phyloP scores from a whole-genome alignment of 2,797 vertebrate species.

The Pangasius larnaudii region DNA sequence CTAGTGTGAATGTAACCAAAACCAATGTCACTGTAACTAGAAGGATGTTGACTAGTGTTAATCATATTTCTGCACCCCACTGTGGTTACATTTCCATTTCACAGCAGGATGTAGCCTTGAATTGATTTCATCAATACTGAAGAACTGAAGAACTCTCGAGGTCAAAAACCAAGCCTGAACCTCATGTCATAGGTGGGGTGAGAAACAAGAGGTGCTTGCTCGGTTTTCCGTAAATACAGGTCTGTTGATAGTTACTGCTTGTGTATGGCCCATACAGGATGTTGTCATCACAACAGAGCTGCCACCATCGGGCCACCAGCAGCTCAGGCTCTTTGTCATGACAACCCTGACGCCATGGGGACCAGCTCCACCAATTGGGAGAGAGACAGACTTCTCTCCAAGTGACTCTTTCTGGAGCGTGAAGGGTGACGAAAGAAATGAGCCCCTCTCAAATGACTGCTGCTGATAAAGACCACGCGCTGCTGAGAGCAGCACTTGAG shows the following conservation, averaged over 20 bases:
- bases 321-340: slow-evolving; percentile 65
- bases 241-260: slow-evolving; percentile 60
- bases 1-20: not conserved
- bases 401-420: slow-evolving; percentile 59
- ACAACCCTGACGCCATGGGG: slow-evolving; percentile 63
- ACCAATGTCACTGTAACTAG: not conserved
- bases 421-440: slow-evolving; percentile 24
- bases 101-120: not conserved
- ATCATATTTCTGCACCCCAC: not conserved
- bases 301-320: slow-evolving; percentile 55
- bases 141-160: slow-evolving; percentile 10
- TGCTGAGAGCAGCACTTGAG: not conserved
- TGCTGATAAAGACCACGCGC: not conserved
- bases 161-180: slow-evolving; percentile 20
- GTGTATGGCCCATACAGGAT: slow-evolving; percentile 61
- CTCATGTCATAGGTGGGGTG: slow-evolving; percentile 32
- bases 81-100: not conserved
- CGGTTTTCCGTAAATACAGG: slow-evolving; percentile 55
- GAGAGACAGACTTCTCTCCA: slow-evolving; percentile 52
- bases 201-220: slow-evolving; percentile 4
- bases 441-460: not conserved
- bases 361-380: slow-evolving; percentile 59
- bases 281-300: slow-evolving; percentile 69
- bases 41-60: not conserved
- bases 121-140: no score